These are phyloP conservation scores for mouse (Mus musculus) DNA, from an alignment of 2,113 vertebrate species.

Conservation along the genomic window GRCm39 chr3:101920501-101921000, in stretches of 20 bases:
- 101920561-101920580: background rate
- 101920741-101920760: background rate
- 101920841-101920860: background rate
- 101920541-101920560: conserved; percentile 26
- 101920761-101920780: background rate
- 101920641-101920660: background rate
- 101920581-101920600: background rate
- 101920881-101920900: conserved; percentile 22
- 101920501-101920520: background rate
- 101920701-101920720: conserved; percentile 28
- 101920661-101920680: conserved; percentile 47
- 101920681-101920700: conserved; percentile 46
- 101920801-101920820: conserved; percentile 49
- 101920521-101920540: background rate
- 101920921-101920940: conserved; percentile 19
- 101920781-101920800: conserved; percentile 36
- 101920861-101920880: conserved; percentile 9
- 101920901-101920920: conserved; percentile 14
- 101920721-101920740: conserved; percentile 37
- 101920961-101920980: background rate
- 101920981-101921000: background rate
- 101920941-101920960: conserved; percentile 2
- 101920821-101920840: background rate
- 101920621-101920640: background rate
- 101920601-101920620: background rate